Evolutionary conservation across 2,113 vertebrate genomes (phyloP).

Genomic region (Scytalopus superciliaris): DNA sequence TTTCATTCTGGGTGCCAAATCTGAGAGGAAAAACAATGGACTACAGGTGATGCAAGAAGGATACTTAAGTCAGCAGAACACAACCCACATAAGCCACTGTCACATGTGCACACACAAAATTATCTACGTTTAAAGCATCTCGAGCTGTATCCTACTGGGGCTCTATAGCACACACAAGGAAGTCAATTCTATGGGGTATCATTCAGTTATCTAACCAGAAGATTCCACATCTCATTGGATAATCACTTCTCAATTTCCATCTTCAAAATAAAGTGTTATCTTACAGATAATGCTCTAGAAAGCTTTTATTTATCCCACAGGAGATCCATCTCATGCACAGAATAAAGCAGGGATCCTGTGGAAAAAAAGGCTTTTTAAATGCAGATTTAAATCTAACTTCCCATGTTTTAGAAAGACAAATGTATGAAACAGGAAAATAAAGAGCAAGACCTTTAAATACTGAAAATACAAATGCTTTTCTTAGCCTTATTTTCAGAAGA

Average conservation of each 20-base stretch:
- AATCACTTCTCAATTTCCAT: neutral
- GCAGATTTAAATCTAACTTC: neutral
- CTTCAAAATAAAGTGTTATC: slow-evolving; percentile 7
- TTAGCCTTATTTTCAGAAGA: neutral
- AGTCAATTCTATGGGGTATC: neutral
- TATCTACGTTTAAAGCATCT: neutral
- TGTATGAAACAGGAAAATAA: neutral
- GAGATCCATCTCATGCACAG: neutral
- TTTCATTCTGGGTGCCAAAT: neutral
- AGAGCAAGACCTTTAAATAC: neutral
- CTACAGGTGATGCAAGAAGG: neutral
- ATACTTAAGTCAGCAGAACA: neutral
- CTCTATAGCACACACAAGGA: neutral
- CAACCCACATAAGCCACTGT: neutral
- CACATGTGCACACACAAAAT: neutral
- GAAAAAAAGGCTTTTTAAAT: neutral
- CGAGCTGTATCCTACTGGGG: neutral
- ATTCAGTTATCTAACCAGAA: neutral
- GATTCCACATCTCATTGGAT: neutral
- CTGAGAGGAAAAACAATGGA: neutral
- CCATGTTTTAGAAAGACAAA: neutral
- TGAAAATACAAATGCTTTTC: neutral
- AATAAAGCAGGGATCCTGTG: neutral
- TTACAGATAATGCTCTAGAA: slow-evolving; percentile 21
- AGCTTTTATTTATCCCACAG: slow-evolving; percentile 34